These are phyloP conservation scores for Lasioglossum figueresi DNA, from an alignment of 2,888 invertebrate genomes.

Conservation along the genomic window DNA sequence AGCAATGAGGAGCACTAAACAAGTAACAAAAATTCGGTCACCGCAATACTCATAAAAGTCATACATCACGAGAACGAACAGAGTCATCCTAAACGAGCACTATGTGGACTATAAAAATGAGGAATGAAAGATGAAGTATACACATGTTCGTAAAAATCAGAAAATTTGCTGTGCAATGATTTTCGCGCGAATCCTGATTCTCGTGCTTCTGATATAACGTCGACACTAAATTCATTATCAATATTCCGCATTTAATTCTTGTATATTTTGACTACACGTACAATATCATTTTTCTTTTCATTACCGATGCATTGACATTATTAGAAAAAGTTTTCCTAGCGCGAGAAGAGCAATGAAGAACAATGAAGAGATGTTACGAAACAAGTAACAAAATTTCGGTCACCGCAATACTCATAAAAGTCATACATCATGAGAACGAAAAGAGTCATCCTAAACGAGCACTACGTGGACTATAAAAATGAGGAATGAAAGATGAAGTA, in stretches of 20 bases:
- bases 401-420: background rate
- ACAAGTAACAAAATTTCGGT: background rate
- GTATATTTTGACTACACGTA: no score
- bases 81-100: background rate
- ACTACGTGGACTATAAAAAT: background rate
- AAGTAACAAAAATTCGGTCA: background rate
- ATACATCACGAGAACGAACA: background rate
- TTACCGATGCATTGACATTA: background rate
- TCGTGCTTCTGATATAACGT: no score
- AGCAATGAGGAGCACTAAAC: background rate
- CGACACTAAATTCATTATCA: background rate
- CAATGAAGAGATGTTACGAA: no score
- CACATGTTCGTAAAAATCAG: background rate
- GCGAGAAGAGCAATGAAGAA: background rate
- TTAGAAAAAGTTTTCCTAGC: background rate
- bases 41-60: background rate
- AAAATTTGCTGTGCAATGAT: background rate
- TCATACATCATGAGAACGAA: background rate
- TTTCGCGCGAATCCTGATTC: no score
- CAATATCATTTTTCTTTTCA: background rate
- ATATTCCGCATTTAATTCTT: background rate
- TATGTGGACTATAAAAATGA: background rate
- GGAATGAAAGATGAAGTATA: background rate
- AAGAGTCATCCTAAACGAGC: background rate
- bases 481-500: background rate